These are phyloP conservation scores for Tapirus indicus DNA, from an alignment of 2,797 vertebrate species.

Conservation along the genomic window DNA sequence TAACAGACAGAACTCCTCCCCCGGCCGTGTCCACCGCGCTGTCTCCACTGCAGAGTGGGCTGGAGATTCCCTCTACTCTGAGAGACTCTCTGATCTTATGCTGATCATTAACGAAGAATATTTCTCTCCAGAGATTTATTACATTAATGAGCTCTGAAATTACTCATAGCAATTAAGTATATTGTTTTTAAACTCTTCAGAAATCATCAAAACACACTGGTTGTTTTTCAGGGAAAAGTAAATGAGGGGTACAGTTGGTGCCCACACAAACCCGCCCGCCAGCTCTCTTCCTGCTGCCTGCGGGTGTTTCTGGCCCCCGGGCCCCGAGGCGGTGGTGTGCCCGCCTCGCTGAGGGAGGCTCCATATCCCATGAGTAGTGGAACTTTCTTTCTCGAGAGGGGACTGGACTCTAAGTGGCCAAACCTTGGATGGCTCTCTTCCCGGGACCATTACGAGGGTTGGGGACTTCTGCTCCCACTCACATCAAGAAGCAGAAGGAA, in stretches of 20 bases:
- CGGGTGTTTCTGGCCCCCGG: background rate
- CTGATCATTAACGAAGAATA: conserved; percentile 87
- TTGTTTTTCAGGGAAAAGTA: conserved; percentile 84
- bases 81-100: conserved; percentile 81
- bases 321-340: background rate
- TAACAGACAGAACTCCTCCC: background rate
- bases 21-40: conserved; percentile 50
- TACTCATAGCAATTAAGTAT: conserved; percentile 89
- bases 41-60: conserved; percentile 64
- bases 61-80: conserved; percentile 52
- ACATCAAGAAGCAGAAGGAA: background rate
- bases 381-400: background rate
- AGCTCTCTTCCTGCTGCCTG: background rate
- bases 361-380: accelerated
- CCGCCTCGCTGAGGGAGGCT: background rate
- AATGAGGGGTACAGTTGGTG: conserved; percentile 79
- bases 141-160: conserved; percentile 89
- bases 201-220: conserved; percentile 87
- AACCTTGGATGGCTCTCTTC: background rate
- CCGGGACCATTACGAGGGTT: accelerated
- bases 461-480: no score
- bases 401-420: background rate
- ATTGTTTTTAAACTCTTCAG: conserved; percentile 89
- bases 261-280: conserved; percentile 25
- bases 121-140: conserved; percentile 88